Evolutionary conservation across 2,113 vertebrate genomes (phyloP).

Genomic region (Gambusia affinis): DNA sequence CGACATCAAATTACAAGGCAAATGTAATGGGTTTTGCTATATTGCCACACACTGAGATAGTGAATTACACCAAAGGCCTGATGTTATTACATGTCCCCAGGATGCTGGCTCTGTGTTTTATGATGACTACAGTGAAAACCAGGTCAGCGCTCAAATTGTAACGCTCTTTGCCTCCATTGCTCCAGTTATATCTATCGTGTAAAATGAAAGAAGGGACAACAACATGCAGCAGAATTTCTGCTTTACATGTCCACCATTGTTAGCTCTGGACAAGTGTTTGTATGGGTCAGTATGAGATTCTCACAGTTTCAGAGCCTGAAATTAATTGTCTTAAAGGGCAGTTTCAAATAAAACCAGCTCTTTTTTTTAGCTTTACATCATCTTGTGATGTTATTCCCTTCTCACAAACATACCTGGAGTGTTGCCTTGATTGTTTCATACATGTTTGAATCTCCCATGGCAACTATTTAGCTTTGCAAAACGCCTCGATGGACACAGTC

Average conservation of each 20-base stretch:
- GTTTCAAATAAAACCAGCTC: no score
- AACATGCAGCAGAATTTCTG: conserved; percentile 55
- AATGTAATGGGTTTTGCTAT: conserved; percentile 77
- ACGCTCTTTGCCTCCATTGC: conserved; percentile 63
- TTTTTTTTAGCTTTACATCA: no score
- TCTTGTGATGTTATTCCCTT: no score
- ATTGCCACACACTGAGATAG: conserved; percentile 71
- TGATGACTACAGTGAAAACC: conserved; percentile 76
- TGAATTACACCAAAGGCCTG: conserved; percentile 76
- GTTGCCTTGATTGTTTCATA: no score
- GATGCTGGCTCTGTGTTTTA: conserved; percentile 73
- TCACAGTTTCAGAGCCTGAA: no score
- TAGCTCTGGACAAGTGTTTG: conserved; percentile 32
- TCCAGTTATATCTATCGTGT: conserved; percentile 71
- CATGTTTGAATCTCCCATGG: no score
- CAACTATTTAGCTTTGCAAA: no score
- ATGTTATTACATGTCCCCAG: conserved; percentile 75
- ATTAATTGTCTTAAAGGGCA: no score
- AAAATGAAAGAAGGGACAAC: conserved; percentile 68
- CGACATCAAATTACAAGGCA: conserved; percentile 75
- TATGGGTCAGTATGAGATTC: neutral
- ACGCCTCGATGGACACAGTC: no score
- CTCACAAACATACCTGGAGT: no score
- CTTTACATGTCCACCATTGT: conserved; percentile 34
- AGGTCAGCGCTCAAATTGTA: conserved; percentile 77